Conservation (phyloP, 2,113 vertebrate species). For the Picathartes gymnocephalus region DNA sequence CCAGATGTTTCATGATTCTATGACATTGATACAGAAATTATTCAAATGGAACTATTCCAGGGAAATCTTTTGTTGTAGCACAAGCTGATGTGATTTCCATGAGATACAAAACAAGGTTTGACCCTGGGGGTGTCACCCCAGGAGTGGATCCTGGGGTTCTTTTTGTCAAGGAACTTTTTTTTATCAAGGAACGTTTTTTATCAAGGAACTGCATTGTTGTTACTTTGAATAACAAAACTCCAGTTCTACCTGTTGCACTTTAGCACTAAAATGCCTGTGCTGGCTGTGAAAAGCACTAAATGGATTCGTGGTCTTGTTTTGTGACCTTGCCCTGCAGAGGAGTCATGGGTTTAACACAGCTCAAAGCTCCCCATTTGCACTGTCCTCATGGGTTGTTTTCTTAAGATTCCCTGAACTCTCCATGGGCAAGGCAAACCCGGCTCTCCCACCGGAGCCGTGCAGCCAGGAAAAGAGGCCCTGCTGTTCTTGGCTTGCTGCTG, state of each 20-base stretch:
- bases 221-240: not conserved
- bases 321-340: not conserved
- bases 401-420: not conserved
- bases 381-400: not conserved
- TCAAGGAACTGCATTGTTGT: not conserved
- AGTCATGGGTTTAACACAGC: not conserved
- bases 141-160: not conserved
- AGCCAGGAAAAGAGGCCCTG: constrained; percentile 12
- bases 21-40: not conserved
- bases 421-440: not conserved
- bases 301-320: rapidly evolving
- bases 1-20: not conserved
- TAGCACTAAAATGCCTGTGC: not conserved
- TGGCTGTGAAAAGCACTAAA: rapidly evolving
- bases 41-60: not conserved
- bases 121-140: rapidly evolving
- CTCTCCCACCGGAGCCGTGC: not conserved
- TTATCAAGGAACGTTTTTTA: not conserved
- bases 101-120: not conserved
- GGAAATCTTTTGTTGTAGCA: not conserved
- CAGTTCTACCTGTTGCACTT: rapidly evolving
- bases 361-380: not conserved
- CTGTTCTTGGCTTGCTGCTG: constrained; percentile 33
- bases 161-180: not conserved
- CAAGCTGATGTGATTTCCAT: not conserved